Evolutionary conservation across 2,888 invertebrate genomes (phyloP), one percentile per base, ranked within the genome.

Genomic region (Ephialtes manifestator): DNA sequence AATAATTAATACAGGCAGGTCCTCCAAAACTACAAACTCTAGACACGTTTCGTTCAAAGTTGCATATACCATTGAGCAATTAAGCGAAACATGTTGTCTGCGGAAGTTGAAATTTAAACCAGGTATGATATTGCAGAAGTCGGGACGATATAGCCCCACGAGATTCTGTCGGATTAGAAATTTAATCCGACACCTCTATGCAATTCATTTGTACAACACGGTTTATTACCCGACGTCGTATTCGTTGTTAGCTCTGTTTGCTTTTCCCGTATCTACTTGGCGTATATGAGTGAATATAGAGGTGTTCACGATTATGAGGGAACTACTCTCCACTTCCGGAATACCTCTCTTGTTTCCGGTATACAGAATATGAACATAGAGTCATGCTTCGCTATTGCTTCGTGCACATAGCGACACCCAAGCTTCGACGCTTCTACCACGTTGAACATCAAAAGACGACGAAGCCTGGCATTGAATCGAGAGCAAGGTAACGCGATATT

Each of bases 401-500:
- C 31, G 60, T 31, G n/a, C 28, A 60, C 3, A 28, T 4, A 58
- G 15, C 63, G 63, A 35, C 60, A 35, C 7, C 11, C 35, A 18
- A 63, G 5, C 39, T 39, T 11, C 20, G 65, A 20, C 39, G 65
- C 65, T 65, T 65, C 65, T 65, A 18, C 65, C 18, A 43, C 43
- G 65, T 8, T 20, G 43, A 65, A 43, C 39, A 43, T 65, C 39
- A 18, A 39, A 65, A 65, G 43, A 65, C 20, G 13, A 20, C 39
- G 35, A 13, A 28, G 24, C 13, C 28, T 11, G 11, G 11, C 58
- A 13, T 58, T 15, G 58, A 28, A 55, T 55, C 3, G 28, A 43
- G n/a, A 46, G 15, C 11, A 46, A 60, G 31, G 70, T 46, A 60
- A 67, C 28, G 48, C 53, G 71, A 67, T 58, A 81, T 84, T 68